Evolutionary conservation across 2,797 vertebrate species (phyloP).

Genomic region (Brotogeris chrysoptera): DNA sequence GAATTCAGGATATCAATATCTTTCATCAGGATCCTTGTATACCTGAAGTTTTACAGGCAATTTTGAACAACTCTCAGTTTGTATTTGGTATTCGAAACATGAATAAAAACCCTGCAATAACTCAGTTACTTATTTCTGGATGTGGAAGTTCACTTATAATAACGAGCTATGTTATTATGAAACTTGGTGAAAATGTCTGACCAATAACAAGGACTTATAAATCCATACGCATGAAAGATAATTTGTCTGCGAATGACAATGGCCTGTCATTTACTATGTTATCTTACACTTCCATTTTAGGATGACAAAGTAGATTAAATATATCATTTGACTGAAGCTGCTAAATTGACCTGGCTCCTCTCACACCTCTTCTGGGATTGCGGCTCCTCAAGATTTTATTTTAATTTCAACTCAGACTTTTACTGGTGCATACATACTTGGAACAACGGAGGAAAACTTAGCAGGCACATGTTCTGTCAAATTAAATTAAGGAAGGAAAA

Average conservation of each 20-base stretch:
- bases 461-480: not conserved
- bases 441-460: not conserved
- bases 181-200: not conserved
- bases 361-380: not conserved
- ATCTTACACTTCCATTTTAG: not conserved
- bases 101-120: not conserved
- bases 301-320: not conserved
- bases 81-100: not conserved
- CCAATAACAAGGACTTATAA: not conserved
- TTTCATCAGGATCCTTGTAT: constrained; percentile 85
- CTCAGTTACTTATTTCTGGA: not conserved
- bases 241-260: not conserved
- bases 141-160: not conserved
- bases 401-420: not conserved
- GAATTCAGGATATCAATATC: constrained; percentile 85
- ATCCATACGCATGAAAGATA: not conserved
- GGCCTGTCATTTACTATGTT: not conserved
- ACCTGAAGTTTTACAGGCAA: constrained; percentile 69
- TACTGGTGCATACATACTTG: not conserved
- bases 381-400: not conserved
- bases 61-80: not conserved
- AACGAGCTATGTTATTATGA: not conserved
- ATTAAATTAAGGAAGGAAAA: not conserved
- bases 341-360: not conserved
- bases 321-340: not conserved